Evolutionary conservation across 1,140 invertebrate genomes (phyloP).

Genomic region (Grapholita molesta): DNA sequence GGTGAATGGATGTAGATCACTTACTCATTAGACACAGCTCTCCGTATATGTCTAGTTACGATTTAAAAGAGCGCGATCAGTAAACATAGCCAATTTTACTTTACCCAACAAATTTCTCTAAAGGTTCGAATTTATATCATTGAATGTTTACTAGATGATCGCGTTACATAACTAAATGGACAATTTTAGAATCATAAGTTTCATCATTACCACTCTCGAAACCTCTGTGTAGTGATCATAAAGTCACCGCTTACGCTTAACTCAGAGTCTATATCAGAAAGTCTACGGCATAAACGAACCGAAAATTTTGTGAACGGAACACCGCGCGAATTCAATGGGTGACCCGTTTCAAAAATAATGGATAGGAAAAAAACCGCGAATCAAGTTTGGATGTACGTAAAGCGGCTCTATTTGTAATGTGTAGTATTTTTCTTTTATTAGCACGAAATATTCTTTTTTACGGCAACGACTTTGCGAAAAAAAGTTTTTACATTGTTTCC

Average conservation of each 20-base stretch:
- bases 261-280: background rate
- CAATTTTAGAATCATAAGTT: too few species aligned
- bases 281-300: background rate
- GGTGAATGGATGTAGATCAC: background rate
- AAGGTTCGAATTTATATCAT: too few species aligned
- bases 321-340: conserved; percentile 11
- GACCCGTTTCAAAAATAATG: conserved; percentile 16
- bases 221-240: too few species aligned
- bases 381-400: background rate
- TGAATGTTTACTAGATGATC: too few species aligned
- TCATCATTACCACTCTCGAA: too few species aligned
- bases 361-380: background rate
- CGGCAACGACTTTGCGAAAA: background rate
- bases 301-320: conserved; percentile 8
- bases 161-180: too few species aligned
- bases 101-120: too few species aligned
- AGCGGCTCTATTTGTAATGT: background rate
- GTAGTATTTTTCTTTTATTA: background rate
- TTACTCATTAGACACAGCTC: background rate
- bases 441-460: background rate
- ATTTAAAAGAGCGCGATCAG: too few species aligned
- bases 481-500: too few species aligned
- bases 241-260: too few species aligned
- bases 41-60: too few species aligned
- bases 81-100: too few species aligned